Conservation (phyloP, 1,140 invertebrate species). For the Cardiocondyla obscurior region DNA sequence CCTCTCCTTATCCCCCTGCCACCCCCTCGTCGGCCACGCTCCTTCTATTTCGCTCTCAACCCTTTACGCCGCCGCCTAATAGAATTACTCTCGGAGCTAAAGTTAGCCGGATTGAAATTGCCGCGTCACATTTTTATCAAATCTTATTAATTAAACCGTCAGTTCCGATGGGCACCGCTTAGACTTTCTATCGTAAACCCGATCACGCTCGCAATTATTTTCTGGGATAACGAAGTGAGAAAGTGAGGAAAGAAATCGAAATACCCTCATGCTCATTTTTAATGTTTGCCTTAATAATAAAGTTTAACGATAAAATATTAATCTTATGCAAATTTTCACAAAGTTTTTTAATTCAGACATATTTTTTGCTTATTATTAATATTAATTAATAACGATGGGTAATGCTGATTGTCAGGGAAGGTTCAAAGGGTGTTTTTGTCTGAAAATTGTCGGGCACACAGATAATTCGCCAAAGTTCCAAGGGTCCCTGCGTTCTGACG, state of each 20-base stretch:
- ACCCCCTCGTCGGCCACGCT: constrained; percentile 42
- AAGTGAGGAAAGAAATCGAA: neutral
- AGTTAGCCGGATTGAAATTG: constrained; percentile 83
- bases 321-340: neutral
- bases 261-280: neutral
- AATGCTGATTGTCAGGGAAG: neutral
- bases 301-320: neutral
- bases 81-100: constrained; percentile 82
- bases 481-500: constrained; percentile 5
- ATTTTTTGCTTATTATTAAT: neutral
- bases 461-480: constrained; percentile 34
- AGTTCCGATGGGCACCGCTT: neutral
- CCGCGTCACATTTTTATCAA: constrained; percentile 80
- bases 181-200: neutral
- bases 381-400: neutral
- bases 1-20: constrained; percentile 30
- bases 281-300: neutral
- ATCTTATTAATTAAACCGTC: constrained; percentile 79
- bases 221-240: neutral
- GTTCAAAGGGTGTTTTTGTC: no score
- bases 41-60: constrained; percentile 78
- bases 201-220: neutral
- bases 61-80: constrained; percentile 82
- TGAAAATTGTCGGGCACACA: neutral
- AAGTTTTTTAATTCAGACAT: neutral